phyloP scores from a whole-genome alignment of 1,140 invertebrate species.

The Conus ventricosus region DNA sequence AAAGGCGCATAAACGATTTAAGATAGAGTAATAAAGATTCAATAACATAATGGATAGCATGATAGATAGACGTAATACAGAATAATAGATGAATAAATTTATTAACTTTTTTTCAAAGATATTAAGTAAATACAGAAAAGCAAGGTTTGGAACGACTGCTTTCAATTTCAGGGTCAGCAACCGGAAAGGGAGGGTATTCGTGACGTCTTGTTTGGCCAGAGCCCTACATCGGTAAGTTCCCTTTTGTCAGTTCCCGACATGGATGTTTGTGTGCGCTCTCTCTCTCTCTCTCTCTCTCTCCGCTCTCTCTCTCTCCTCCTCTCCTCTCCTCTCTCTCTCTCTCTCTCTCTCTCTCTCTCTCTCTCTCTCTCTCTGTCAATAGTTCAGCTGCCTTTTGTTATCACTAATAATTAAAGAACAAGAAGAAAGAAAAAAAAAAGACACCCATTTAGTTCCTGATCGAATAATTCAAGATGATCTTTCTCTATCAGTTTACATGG shows the following conservation, averaged over 20 bases:
- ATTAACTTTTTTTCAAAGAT: too few species aligned
- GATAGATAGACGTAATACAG: too few species aligned
- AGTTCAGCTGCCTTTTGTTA: background rate
- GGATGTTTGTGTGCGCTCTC: background rate
- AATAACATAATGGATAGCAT: too few species aligned
- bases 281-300: background rate
- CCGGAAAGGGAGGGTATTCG: slow-evolving; percentile 35
- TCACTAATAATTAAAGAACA: background rate
- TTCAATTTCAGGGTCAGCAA: slow-evolving; percentile 29
- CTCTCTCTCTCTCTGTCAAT: background rate
- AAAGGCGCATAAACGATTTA: too few species aligned
- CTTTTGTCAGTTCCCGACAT: background rate
- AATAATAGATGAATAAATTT: too few species aligned
- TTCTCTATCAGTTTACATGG: too few species aligned
- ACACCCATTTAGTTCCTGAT: background rate
- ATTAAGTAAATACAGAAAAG: background rate
- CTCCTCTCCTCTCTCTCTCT: background rate
- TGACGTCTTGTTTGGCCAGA: slow-evolving; percentile 39
- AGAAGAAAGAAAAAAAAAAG: too few species aligned
- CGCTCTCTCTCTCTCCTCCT: background rate
- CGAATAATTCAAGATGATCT: background rate
- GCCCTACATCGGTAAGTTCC: slow-evolving; percentile 30
- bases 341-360: background rate
- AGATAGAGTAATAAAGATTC: too few species aligned
- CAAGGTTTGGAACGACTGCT: too few species aligned